phyloP scores from a whole-genome alignment of 2,113 vertebrate genomes.

The Eudorcas thomsonii region DNA sequence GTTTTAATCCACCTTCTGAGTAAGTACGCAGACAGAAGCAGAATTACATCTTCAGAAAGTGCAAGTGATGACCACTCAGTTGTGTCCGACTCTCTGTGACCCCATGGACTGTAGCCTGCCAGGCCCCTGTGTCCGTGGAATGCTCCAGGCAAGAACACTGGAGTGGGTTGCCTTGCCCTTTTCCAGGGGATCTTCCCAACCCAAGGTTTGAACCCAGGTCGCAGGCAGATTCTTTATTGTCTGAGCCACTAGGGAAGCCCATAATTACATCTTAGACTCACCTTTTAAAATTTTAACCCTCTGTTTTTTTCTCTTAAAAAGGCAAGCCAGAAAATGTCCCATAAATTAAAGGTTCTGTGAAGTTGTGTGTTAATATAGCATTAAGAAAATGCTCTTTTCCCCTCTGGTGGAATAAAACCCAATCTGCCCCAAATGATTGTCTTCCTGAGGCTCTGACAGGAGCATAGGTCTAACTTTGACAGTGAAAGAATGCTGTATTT shows the following conservation, averaged over 20 bases:
- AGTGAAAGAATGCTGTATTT: background rate
- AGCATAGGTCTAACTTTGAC: background rate
- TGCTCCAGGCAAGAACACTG: background rate
- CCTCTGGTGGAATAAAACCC: background rate
- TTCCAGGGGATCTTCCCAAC: background rate
- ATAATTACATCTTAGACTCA: background rate
- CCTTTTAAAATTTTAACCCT: background rate
- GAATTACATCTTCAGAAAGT: background rate
- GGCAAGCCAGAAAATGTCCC: background rate
- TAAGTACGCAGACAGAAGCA: background rate
- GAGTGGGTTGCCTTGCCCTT: background rate
- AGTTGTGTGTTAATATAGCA: background rate
- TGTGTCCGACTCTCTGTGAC: background rate
- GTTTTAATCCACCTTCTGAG: background rate
- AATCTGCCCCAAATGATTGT: background rate
- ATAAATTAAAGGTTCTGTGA: background rate
- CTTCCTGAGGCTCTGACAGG: background rate
- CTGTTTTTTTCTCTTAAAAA: background rate
- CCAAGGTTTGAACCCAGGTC: background rate
- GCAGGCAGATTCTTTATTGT: background rate
- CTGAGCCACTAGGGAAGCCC: background rate
- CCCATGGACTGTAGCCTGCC: background rate
- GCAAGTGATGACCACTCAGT: background rate
- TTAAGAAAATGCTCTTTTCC: background rate
- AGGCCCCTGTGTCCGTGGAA: background rate